Percentiles rank a stretch among this genome's conserved stretches.
Evolutionary conservation across 35 echinoderm and acorn worm genomes (phyloP).

Genomic region (Stichopus chloronotus): DNA sequence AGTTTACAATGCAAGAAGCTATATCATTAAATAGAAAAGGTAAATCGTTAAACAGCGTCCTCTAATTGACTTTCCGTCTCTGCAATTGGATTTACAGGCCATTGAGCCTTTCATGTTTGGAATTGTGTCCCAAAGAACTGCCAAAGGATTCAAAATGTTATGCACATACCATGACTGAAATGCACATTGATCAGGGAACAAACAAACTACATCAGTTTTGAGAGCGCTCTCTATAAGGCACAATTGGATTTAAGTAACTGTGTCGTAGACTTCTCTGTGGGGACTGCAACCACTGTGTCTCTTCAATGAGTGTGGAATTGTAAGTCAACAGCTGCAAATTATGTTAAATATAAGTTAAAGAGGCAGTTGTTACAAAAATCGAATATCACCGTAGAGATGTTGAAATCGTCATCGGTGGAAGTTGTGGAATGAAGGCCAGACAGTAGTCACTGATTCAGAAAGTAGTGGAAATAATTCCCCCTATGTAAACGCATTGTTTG

Average conservation of each 20-base stretch:
- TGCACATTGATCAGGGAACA: neutral
- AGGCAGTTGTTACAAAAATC: neutral
- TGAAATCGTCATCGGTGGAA: neutral
- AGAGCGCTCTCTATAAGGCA: neutral
- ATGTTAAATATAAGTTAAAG: constrained; percentile 7
- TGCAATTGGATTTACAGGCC: neutral
- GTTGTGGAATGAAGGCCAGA: constrained; percentile 1
- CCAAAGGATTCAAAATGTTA: constrained; percentile 15
- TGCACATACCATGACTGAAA: constrained; percentile 1
- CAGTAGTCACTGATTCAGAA: neutral
- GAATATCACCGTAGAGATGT: neutral
- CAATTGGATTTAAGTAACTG: neutral
- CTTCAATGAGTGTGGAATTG: neutral
- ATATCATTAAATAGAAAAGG: constrained; percentile 1
- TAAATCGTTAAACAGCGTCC: neutral
- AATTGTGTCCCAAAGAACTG: neutral
- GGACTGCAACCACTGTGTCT: neutral
- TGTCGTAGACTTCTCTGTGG: neutral
- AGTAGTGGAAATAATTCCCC: neutral
- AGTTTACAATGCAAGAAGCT: neutral
- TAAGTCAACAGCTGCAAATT: constrained; percentile 6
- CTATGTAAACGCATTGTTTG: neutral
- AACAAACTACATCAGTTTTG: neutral
- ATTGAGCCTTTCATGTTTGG: neutral
- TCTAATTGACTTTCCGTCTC: neutral